Base-by-base conservation (phyloP, 2,888 invertebrate genomes). In the Cosmorhoe ocellata region DNA sequence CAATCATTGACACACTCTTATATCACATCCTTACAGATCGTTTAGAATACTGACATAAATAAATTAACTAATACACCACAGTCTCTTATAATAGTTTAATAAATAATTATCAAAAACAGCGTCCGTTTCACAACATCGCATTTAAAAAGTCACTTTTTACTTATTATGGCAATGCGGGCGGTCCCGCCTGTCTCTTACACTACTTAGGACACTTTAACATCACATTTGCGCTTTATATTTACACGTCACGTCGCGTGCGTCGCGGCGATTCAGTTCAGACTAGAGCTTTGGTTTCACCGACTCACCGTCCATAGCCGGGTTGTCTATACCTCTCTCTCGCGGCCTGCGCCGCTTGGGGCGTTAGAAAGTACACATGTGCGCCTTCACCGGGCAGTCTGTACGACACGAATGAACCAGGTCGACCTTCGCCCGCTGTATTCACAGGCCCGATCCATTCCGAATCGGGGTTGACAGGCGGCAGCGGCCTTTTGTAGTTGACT, bases 291-390 rank as follows among this genome's bases (percentile, higher is more conserved):
- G 85, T 85, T 82, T 86, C 81, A 88, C 78, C 87, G 84, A 68
- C 87, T 88, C 82, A 89, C 79, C 89, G 84, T 69, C 88, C 86
- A 79, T 84, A 86, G 58, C 80, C 84, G 63, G 81, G 80, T 59
- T 80, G 45, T 48, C 89, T 69, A 74, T 84, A 86, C 62, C 86
- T 69, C 48, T 84, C 80, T 33, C 84, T 68, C 50, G 76, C 64
- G 44, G 72, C 72, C 48, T 78, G 79, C 28, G 78, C 76, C 13
- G 92, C 91, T 67, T 94, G 94, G 1, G 95, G 95, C 48, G 95
- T 95, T 51, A 95, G 82, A 86, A 95, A 95, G 75, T 95, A 95
- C 67, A 95, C 94, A 79, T 95, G 95, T 0, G 95, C 95, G 7
- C 94, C 94, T 63, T 94, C 94, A 0, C 95, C 95, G 0, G 95